Base-by-base conservation (phyloP, 2,113 vertebrate species). In the Ahaetulla prasina region DNA sequence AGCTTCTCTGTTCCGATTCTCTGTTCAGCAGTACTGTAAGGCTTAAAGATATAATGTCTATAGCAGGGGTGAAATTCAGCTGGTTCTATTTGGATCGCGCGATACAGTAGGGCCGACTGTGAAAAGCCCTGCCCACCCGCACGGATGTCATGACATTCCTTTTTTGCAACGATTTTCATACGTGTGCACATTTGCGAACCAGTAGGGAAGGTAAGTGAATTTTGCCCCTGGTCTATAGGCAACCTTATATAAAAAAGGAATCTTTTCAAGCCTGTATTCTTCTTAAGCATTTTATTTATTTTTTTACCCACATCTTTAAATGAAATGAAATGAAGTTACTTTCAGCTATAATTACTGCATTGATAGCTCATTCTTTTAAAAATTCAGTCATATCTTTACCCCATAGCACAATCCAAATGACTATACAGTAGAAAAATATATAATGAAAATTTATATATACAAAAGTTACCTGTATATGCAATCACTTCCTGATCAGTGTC, bases 331-430 rank as follows among this genome's bases (percentile, higher is more conserved):
- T 80, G 74, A 43, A 80, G 35, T 80, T 80, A 39, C 74, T 80
- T 52, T 2, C 91, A 94, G 94, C 27, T 87, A 50, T 89, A 94
- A 86, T 23, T 57, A 39, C 87, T 68, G 87, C 54, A 43, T 89
- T 68, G 89, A 27, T 5, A 89, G 89, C 55, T 30, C 2, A 6
- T 0, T 49, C 91, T 94, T 53, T 91, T 93, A 2, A 35, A 95
- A 97, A 95, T 86, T 88, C 94, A 94, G 85, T 39, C 27, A 93
- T 95, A 85, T 12, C 22, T 88, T n/a, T n/a, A 23, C 1, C 54
- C 94, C 95, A 96, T 94, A 95, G 95, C 95, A 80, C 74, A 39
- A 80, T 39, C 74, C 74, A 80, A 80, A 80, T 43, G 74, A 80
- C 74, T 80, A 43, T 80, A 80, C 74, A 43, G 35, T 80, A 80